phyloP scores from a whole-genome alignment of 2,888 invertebrate species.

The Nipponacmea schrenckii region DNA sequence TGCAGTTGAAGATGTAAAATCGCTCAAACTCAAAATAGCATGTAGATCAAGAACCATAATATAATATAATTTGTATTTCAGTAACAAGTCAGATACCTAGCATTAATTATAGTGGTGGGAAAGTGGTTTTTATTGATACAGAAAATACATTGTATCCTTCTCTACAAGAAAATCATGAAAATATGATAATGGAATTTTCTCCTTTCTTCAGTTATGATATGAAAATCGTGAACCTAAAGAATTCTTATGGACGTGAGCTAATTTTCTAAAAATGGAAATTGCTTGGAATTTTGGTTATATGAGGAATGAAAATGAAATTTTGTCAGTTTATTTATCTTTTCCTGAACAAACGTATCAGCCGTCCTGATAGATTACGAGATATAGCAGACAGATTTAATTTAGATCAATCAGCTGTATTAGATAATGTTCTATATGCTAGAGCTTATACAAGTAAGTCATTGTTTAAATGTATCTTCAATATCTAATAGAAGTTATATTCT shows the following conservation, averaged over 20 bases:
- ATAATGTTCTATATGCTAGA: conserved; percentile 83
- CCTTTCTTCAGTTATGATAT: neutral
- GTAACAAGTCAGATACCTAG: conserved; percentile 81
- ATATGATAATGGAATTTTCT: neutral
- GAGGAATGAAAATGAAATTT: neutral
- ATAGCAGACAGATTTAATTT: conserved; percentile 82
- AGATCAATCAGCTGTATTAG: conserved; percentile 79
- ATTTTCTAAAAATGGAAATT: too few relatives aligned
- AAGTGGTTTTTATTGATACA: conserved; percentile 84
- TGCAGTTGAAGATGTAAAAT: too few relatives aligned
- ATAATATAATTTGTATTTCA: conserved; percentile 36
- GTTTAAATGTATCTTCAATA: too few relatives aligned
- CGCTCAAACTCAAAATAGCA: too few relatives aligned
- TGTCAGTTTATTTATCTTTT: too few relatives aligned
- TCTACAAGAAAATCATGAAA: neutral
- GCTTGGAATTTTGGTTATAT: too few relatives aligned
- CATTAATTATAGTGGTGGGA: conserved; percentile 79
- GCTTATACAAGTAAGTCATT: conserved; percentile 77
- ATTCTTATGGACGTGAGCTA: too few relatives aligned
- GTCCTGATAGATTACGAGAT: conserved; percentile 79
- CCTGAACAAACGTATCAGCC: conserved; percentile 68
- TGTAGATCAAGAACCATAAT: too few relatives aligned
- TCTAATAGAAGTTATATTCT: too few relatives aligned
- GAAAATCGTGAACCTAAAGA: too few relatives aligned
- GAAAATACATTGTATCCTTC: conserved; percentile 82